Evolutionary conservation across 2,113 vertebrate genomes (phyloP), one percentile per base, ranked within the genome.

Genomic region (Pardalotus punctatus): DNA sequence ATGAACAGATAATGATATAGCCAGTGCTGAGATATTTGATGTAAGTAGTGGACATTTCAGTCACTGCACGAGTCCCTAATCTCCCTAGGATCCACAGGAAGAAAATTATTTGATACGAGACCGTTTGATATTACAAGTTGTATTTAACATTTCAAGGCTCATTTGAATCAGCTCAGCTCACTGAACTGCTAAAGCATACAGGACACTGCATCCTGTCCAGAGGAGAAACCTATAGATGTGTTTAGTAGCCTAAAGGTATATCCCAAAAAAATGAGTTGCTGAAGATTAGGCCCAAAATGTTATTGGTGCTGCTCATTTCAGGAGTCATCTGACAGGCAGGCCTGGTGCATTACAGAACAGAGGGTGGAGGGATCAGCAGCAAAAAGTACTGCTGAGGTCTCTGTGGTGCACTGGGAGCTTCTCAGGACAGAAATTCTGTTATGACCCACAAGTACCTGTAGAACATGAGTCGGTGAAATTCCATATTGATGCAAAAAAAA

Each of bases 131-230:
- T 93, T 97, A 96, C 93, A 97, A 97, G 94, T 96, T 98, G 87
- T 97, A 97, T 98, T 98, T 98, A 98, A 97, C 97, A 97, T 98
- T 98, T 98, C 97, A 97, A 98, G 96, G 94, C 91, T 98, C 92
- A 97, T 98, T 97, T 98, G 60, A 96, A 97, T 97, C 95, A 48
- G 70, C 66, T 97, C 89, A 79, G 93, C 96, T 98, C 89, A 93
- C 47, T 88, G 96, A 96, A 86, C 94, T 97, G 95, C 90, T 96
- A 66, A 91, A 95, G 92, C 94, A 93, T 20, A 67, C 72, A 88
- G 91, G 93, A 95, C 53, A 74, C 80, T 64, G 54, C 50, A 78
- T 86, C 42, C 45, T 48, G 78, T n/a, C 81, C 81, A 57, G 88
- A 93, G 76, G 62, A 76, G 58, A 95, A 94, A 80, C 70, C 64